Base-by-base conservation (phyloP, 1,140 invertebrate species). In the Heterodera carotae region DNA sequence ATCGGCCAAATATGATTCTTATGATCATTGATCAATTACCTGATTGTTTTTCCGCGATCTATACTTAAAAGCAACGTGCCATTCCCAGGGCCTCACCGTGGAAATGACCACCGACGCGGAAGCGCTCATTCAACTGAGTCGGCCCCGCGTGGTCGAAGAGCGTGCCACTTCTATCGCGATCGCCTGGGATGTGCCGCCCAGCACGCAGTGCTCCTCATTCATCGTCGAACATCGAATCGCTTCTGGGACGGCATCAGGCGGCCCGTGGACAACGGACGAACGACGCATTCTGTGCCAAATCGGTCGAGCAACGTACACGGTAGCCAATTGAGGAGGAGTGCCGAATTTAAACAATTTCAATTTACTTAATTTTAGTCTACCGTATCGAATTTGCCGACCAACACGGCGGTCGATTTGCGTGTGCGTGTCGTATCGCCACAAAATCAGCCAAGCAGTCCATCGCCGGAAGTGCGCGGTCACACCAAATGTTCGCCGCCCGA, bases 401-500 rank as follows among this genome's bases (percentile, higher is more conserved):
- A 87, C 76, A 85, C 67, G 34, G 85, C 77, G 64, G 84, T 87
- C 31, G 85, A 88, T 56, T 43, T 87, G 27, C 66, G 85, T 48
- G 82, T 88, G 29, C 68, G 73, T n/a, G 83, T 83, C 22, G 77
- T 88, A 39, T 80, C 75, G 6, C 69, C 75, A 29, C 78, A 82
- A 25, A 88, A 88, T 68, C 82, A 86, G 73, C 82, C 83, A n/a
- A 77, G 77, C 48, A 77, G 76, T 60, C 85, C 85, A 33, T 83
- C 80, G 4, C 85, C 85, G 33, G 85, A 88, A 81, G 86, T 84
- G 62, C 76, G 85, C 68, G 85, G 79, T 8, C 85, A 84, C 53
- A 87, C 85, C 48, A 88, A 87, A 69, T 87, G 85, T 69, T 84
- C 85, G 43, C 80, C 86, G 29, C 86, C 85, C 27, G 80, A 82